Conservation (phyloP, 2,797 vertebrate genomes). For the Muraenolepis orangiensis region DNA sequence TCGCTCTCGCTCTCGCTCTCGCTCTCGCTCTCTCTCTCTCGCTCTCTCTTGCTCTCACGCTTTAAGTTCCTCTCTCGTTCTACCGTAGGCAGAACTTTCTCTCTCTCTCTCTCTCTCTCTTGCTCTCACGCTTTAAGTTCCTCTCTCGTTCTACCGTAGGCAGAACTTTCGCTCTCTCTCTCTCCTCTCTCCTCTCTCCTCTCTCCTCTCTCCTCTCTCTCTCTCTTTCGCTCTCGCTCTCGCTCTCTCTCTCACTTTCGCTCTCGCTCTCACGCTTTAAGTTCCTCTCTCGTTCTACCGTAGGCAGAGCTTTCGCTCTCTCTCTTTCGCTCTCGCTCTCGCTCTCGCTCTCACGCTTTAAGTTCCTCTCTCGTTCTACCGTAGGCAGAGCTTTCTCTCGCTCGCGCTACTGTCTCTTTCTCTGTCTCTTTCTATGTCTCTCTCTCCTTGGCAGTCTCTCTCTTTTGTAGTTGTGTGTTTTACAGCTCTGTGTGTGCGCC, state of each 20-base stretch:
- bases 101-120: neutral
- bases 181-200: neutral
- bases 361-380: neutral
- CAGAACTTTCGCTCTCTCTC: too few species aligned
- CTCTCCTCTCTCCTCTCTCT: neutral
- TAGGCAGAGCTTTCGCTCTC: too few species aligned
- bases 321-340: conserved; percentile 4
- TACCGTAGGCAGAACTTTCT: too few species aligned
- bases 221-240: neutral
- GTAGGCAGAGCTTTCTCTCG: too few species aligned
- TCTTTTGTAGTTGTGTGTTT: conserved; percentile 16
- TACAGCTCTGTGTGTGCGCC: conserved; percentile 32
- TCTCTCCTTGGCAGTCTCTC: neutral
- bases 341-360: neutral
- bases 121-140: neutral
- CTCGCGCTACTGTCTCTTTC: neutral
- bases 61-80: neutral
- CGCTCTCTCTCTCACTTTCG: neutral
- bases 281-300: neutral
- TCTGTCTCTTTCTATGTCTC: neutral
- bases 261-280: neutral
- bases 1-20: too few species aligned
- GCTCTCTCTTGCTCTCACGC: neutral
- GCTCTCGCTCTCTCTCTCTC: conserved; percentile 1
- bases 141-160: too few species aligned